Conservation (phyloP, 2,113 vertebrate genomes). For the Gasterosteus nipponicus region DNA sequence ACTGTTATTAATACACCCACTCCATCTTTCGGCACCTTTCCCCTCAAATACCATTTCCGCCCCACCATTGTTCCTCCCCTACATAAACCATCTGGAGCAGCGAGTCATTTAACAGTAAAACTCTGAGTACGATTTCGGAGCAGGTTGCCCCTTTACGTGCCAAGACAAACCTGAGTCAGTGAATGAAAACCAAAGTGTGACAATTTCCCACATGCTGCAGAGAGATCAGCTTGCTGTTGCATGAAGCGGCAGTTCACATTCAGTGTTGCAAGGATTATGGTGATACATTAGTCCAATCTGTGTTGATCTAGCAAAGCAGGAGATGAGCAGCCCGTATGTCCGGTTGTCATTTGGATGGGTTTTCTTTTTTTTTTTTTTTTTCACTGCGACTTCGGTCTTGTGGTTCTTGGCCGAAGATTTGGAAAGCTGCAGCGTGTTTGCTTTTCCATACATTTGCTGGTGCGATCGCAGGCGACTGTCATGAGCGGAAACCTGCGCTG, state of each 20-base stretch:
- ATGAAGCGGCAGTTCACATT: constrained; percentile 43
- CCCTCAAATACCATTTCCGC: not conserved
- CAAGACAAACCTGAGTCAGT: constrained; percentile 58
- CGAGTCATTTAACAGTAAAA: constrained; percentile 33
- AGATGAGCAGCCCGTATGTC: constrained; percentile 67
- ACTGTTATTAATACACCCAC: constrained; percentile 57
- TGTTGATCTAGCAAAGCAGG: constrained; percentile 71
- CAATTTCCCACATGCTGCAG: constrained; percentile 30
- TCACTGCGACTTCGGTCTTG: constrained; percentile 53
- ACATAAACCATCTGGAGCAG: constrained; percentile 46
- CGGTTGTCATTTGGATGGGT: constrained; percentile 53
- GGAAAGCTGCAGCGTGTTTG: constrained; percentile 43
- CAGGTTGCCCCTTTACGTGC: constrained; percentile 43
- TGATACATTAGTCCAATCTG: constrained; percentile 66
- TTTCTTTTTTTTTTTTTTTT: constrained; percentile 53
- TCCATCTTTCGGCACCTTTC: constrained; percentile 18
- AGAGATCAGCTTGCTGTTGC: constrained; percentile 48
- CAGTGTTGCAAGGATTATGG: constrained; percentile 60
- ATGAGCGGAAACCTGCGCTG: constrained; percentile 27
- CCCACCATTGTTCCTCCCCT: constrained; percentile 10
- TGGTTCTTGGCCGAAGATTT: constrained; percentile 54
- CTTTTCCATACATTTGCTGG: constrained; percentile 41
- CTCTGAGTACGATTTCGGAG: constrained; percentile 29
- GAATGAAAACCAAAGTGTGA: constrained; percentile 48
- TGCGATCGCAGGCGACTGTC: constrained; percentile 41